A percentile compares a stretch with the other conserved stretches of the same genome.
These are phyloP conservation scores for Sakesphorus luctuosus DNA, from an alignment of 2,113 vertebrate genomes.

Conservation along the genomic window DNA sequence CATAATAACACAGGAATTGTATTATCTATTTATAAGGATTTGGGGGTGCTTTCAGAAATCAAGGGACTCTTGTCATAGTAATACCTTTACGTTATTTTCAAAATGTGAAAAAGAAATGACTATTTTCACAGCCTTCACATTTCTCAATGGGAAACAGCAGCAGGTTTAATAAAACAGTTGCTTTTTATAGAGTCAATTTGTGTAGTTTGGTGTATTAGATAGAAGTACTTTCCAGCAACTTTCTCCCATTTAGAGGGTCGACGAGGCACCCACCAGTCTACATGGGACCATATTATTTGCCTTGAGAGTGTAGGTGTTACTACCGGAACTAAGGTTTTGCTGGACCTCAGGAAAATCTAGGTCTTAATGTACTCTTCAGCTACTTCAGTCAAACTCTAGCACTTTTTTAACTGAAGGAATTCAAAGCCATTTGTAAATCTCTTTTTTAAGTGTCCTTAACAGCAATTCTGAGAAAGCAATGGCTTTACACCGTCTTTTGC, in stretches of 20 bases:
- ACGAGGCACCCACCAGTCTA: not conserved
- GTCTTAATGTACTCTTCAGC: slow-evolving; percentile 37
- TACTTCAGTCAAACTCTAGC: not conserved
- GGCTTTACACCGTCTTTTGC: slow-evolving; percentile 33
- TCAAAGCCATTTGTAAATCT: slow-evolving; percentile 43
- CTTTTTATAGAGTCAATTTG: not conserved
- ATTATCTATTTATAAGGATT: slow-evolving; percentile 59
- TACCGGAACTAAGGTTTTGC: not conserved
- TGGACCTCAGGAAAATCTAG: slow-evolving; percentile 10
- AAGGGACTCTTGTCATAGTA: not conserved
- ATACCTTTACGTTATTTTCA: slow-evolving; percentile 1
- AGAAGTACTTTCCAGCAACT: not conserved
- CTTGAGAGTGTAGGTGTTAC: not conserved
- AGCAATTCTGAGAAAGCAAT: slow-evolving; percentile 43
- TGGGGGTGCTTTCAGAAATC: slow-evolving; percentile 40
- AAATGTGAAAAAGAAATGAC: not conserved
- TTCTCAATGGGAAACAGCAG: not conserved
- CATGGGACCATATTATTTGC: not conserved
- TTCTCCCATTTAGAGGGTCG: not conserved
- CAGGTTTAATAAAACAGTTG: not conserved
- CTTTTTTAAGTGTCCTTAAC: slow-evolving; percentile 23
- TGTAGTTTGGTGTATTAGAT: not conserved
- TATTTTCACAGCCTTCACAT: not conserved
- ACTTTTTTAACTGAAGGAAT: slow-evolving; percentile 30
- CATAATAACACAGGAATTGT: slow-evolving; percentile 51